Base-by-base conservation (phyloP, 1,140 invertebrate species). In the Drosophila micromelanica region DNA sequence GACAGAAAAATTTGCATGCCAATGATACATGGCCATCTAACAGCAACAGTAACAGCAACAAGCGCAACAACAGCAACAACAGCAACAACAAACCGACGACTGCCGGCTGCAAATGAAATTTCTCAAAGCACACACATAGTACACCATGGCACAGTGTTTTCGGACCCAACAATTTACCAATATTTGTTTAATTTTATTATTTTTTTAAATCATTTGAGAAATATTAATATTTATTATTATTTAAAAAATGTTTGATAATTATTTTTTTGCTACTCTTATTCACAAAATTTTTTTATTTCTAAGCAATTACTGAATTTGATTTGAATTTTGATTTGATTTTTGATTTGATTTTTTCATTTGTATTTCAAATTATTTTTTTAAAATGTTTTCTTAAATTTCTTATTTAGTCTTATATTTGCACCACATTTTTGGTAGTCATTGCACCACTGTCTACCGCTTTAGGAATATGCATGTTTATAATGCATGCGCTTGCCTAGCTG, bases 1-100 rank as follows among this genome's bases (percentile, higher is more conserved):
- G 17, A 35, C 32, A 8, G 7, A 77, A 80, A 81, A 86, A 86
- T 81, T 81, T 86, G 82, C 71, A 81, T 86, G 61, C 67, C 75
- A 80, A 85, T 86, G 82, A 86, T 86, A 86, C 75, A 87, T 78
- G 77, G 42, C 13, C 52, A 17, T 13, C 56, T 15, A 71, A 48
- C 49, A 49, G 37, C 48, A 51, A 38, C 49, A 49, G 27, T 11
- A 61, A 61, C 48, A 35, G 23, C 23, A 43, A 15, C 3, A 42
- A 37, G 15, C 27, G 20, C 12, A 48, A 9, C 37, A 54, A 17
- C 11, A 60, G 32, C 43, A 20, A 38, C 37, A 54, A 17, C 11
- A 60, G 32, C 43, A 20, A 38, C n/a, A n/a, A n/a, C n/a, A 20
- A 51, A 68, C 11, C 17, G 35, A 45, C 37, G 17, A 20, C 17